phyloP scores from a whole-genome alignment of 2,113 vertebrate genomes.

The Aepyceros melampus region DNA sequence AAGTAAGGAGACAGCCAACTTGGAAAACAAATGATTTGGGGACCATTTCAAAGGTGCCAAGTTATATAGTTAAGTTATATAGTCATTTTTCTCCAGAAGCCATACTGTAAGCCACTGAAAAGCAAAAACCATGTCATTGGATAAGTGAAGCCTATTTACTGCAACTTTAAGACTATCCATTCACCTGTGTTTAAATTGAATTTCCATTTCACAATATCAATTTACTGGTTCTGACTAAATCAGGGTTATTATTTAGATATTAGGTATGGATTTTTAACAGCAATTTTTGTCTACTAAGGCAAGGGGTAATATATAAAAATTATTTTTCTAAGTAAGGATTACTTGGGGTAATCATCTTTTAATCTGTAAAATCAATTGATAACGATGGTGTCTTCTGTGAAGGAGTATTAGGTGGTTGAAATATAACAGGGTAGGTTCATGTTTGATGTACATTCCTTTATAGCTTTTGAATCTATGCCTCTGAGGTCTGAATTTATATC shows the following conservation, averaged over 20 bases:
- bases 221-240: not conserved
- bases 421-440: not conserved
- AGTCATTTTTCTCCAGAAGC: not conserved
- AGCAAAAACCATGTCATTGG: not conserved
- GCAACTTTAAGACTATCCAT: not conserved
- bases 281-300: not conserved
- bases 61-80: not conserved
- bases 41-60: not conserved
- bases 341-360: constrained; percentile 1
- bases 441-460: not conserved
- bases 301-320: not conserved
- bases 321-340: not conserved
- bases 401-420: not conserved
- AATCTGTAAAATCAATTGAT: not conserved
- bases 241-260: not conserved
- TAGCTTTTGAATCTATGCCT: not conserved
- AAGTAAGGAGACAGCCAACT: not conserved
- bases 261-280: not conserved
- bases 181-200: not conserved
- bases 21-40: not conserved
- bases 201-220: not conserved
- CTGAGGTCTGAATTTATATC: not conserved
- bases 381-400: not conserved
- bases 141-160: not conserved
- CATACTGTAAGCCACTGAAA: not conserved